Percentiles rank a stretch among this genome's conserved stretches.
Conservation (phyloP, 2,113 vertebrate genomes). For the Apistogramma diplotaenia region DNA sequence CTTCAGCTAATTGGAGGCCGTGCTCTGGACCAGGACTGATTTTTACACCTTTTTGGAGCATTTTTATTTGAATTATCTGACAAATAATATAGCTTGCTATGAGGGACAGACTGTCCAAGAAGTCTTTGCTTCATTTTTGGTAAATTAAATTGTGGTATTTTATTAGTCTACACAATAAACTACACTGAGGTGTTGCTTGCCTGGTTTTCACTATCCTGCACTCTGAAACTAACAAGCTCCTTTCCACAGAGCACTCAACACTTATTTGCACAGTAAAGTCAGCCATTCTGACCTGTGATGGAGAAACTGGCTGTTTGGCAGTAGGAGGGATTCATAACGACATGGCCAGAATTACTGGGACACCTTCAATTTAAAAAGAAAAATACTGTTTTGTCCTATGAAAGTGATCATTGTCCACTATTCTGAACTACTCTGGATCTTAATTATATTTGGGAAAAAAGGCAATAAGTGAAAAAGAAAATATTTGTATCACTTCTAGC, state of each 20-base stretch:
- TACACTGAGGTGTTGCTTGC: not conserved
- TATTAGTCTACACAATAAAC: not conserved
- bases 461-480: not conserved
- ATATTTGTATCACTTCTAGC: not conserved
- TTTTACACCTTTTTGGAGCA: not conserved
- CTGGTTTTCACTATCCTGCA: not conserved
- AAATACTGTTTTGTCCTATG: not conserved
- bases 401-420: not conserved
- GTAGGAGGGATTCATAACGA: not conserved
- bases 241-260: not conserved
- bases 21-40: rapidly evolving
- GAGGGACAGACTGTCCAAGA: not conserved
- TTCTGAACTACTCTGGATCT: not conserved
- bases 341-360: not conserved
- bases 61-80: not conserved
- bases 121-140: not conserved
- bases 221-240: not conserved
- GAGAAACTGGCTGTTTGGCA: not conserved
- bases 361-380: not conserved
- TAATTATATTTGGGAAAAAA: not conserved
- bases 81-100: not conserved
- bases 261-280: not conserved
- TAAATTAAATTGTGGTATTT: not conserved
- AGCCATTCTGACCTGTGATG: not conserved
- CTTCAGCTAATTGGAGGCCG: not conserved